A percentile compares a stretch with the other conserved stretches of the same genome.
Conservation (phyloP, 2,797 vertebrate genomes). For the Chlorospingus flavigularis region DNA sequence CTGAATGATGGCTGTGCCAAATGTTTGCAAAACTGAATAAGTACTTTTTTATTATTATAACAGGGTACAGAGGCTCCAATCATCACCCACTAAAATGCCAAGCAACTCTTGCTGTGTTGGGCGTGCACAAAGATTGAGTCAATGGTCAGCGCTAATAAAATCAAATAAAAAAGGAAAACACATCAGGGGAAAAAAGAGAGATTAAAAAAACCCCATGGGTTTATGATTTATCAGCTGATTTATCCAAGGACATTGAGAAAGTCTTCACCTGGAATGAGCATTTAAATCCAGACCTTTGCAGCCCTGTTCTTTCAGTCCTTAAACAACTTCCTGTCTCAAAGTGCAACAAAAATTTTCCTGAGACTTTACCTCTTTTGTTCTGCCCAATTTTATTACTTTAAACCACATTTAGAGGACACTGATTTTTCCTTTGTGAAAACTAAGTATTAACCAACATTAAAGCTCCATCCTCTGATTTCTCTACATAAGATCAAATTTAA, state of each 20-base stretch:
- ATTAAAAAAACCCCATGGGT: accelerated
- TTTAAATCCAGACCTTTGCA: not conserved
- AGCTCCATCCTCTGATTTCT: not conserved
- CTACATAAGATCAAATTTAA: not conserved
- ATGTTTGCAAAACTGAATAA: not conserved
- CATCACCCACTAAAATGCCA: not conserved
- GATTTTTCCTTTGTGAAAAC: not conserved
- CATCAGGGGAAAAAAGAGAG: accelerated
- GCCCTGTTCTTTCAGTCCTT: not conserved
- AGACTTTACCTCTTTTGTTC: not conserved
- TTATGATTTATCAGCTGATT: not conserved
- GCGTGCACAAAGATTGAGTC: not conserved
- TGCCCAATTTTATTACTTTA: not conserved
- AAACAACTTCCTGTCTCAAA: not conserved
- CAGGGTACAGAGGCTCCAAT: not conserved
- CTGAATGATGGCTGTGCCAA: not conserved
- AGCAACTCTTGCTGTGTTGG: not conserved
- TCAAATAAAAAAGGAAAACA: not conserved
- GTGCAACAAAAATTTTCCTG: not conserved
- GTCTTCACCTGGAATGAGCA: not conserved
- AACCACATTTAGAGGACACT: not conserved
- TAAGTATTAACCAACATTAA: not conserved
- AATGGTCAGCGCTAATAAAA: not conserved
- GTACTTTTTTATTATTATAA: not conserved
- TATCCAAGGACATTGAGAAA: not conserved